These are phyloP conservation scores for Macrocentrus cingulum DNA, from an alignment of 1,140 invertebrate species.

Conservation along the genomic window DNA sequence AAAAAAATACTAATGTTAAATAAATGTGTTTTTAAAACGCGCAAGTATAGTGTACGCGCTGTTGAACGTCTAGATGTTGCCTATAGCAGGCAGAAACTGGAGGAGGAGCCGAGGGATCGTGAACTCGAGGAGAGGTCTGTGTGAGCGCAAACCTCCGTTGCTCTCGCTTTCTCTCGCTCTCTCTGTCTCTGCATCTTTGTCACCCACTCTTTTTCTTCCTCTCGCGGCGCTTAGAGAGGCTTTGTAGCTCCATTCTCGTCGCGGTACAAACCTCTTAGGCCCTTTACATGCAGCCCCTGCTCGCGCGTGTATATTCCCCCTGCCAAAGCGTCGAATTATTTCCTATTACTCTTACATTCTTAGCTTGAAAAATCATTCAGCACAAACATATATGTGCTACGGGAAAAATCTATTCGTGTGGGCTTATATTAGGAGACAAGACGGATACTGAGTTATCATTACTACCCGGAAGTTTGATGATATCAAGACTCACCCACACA, in stretches of 20 bases:
- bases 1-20: too few species aligned
- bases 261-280: neutral
- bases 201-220: constrained; percentile 25
- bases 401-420: neutral
- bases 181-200: constrained; percentile 13
- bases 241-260: neutral
- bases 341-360: too few species aligned
- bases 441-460: constrained; percentile 17
- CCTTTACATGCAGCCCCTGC: neutral
- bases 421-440: neutral
- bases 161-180: constrained; percentile 9
- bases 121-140: constrained; percentile 16
- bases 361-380: too few species aligned
- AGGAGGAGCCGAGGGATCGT: constrained; percentile 14
- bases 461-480: constrained; percentile 17
- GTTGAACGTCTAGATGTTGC: constrained; percentile 27
- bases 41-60: neutral
- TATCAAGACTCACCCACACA: constrained; percentile 20
- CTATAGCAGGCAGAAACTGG: constrained; percentile 28
- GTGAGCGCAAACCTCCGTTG: neutral
- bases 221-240: constrained; percentile 19
- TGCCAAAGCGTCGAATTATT: too few species aligned
- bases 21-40: too few species aligned
- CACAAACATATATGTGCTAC: too few species aligned
- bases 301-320: too few species aligned